Evolutionary conservation across 2,113 vertebrate species (phyloP).

Genomic region (Irena cyanogastra): DNA sequence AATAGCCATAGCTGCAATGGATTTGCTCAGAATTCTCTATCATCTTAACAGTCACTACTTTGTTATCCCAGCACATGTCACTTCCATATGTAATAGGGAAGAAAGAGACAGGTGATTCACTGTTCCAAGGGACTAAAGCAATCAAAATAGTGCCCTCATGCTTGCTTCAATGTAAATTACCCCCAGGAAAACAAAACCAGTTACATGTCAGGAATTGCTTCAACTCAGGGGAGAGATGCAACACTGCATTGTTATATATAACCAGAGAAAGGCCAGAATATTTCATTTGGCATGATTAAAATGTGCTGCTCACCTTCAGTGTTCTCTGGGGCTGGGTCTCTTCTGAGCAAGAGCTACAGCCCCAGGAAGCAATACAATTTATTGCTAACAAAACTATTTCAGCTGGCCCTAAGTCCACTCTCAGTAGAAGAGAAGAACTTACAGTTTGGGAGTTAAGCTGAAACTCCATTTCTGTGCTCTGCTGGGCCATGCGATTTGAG

Average conservation of each 20-base stretch:
- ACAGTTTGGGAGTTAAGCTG: not conserved
- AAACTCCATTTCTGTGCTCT: not conserved
- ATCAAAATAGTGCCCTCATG: not conserved
- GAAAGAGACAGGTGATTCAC: not conserved
- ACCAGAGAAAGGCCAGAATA: not conserved
- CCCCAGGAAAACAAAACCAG: not conserved
- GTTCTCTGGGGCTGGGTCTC: not conserved
- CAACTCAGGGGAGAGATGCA: not conserved
- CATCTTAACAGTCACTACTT: not conserved
- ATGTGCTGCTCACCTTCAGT: accelerated
- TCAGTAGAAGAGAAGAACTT: not conserved
- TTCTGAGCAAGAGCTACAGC: not conserved
- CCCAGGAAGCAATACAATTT: not conserved
- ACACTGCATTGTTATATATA: not conserved
- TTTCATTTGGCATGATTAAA: not conserved
- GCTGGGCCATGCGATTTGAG: not conserved
- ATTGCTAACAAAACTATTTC: not conserved
- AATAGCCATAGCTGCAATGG: not conserved
- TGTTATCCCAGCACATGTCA: not conserved
- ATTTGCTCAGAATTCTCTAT: not conserved
- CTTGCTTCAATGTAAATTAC: not conserved
- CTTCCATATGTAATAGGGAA: not conserved
- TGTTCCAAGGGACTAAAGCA: not conserved
- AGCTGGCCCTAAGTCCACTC: not conserved
- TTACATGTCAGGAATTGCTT: not conserved